phyloP scores from a whole-genome alignment of 2,888 invertebrate species.

The Drosophila prostipennis region DNA sequence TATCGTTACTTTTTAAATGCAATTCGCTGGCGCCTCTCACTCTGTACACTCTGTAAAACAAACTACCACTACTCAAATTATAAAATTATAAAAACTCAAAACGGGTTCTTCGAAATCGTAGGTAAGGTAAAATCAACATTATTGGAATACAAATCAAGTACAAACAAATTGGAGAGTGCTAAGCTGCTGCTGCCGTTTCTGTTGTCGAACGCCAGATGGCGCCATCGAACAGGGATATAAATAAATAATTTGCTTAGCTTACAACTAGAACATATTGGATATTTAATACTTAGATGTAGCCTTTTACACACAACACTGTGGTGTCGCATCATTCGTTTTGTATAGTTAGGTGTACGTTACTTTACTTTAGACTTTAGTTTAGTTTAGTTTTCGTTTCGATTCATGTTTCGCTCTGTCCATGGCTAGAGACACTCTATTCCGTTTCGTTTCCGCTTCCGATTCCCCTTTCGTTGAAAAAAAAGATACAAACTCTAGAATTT shows the following conservation, averaged over 20 bases:
- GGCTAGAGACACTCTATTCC: slow-evolving; percentile 16
- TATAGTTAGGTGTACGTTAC: slow-evolving; percentile 18
- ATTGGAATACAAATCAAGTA: slow-evolving; percentile 29
- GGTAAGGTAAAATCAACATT: slow-evolving; percentile 16
- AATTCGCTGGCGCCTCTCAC: slow-evolving; percentile 28
- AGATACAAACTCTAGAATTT: too few species aligned
- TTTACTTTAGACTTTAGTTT: slow-evolving; percentile 4
- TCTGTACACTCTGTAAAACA: slow-evolving; percentile 6
- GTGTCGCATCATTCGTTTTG: slow-evolving; percentile 14
- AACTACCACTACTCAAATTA: slow-evolving; percentile 12
- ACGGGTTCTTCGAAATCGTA: slow-evolving; percentile 10
- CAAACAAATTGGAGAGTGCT: slow-evolving; percentile 8
- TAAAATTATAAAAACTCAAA: slow-evolving; percentile 7
- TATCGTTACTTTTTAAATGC: slow-evolving; percentile 35
- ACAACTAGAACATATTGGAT: slow-evolving; percentile 72
- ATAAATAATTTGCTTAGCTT: slow-evolving; percentile 73
- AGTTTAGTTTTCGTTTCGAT: slow-evolving; percentile 25
- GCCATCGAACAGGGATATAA: slow-evolving; percentile 33
- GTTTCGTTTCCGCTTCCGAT: slow-evolving; percentile 4
- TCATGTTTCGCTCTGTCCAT: slow-evolving; percentile 30
- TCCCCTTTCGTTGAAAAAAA: not conserved
- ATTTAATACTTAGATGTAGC: slow-evolving; percentile 77
- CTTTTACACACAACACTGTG: slow-evolving; percentile 45
- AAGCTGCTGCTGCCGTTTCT: slow-evolving; percentile 14
- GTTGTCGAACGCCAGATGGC: slow-evolving; percentile 10